phyloP scores from a whole-genome alignment of 35 echinoderm and acorn worm genomes.

The Holothuria glaberrima region DNA sequence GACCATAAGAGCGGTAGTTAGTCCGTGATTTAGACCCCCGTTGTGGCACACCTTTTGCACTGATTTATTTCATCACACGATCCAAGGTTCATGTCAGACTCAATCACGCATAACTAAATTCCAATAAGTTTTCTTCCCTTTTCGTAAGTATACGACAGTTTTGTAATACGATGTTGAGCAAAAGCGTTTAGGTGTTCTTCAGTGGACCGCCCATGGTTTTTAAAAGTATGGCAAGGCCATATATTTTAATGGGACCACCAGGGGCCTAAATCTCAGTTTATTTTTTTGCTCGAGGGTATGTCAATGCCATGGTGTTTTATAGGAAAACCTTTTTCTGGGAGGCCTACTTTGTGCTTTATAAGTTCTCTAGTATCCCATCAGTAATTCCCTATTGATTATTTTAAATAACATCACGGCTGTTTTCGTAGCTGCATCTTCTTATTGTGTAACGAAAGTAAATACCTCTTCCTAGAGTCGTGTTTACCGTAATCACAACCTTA shows the following conservation, averaged over 20 bases:
- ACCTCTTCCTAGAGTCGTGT: neutral
- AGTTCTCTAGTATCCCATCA: constrained; percentile 4
- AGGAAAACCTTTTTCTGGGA: neutral
- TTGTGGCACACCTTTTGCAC: constrained; percentile 35
- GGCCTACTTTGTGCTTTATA: neutral
- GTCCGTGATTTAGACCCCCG: constrained; percentile 34
- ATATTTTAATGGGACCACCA: constrained; percentile 14
- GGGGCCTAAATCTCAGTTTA: constrained; percentile 45
- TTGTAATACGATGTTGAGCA: neutral
- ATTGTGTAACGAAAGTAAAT: constrained; percentile 3
- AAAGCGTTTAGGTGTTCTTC: constrained; percentile 28
- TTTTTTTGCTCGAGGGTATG: constrained; percentile 44
- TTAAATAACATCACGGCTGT: constrained; percentile 54
- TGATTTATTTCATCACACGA: constrained; percentile 46
- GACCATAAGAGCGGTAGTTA: neutral
- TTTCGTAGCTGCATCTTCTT: constrained; percentile 29
- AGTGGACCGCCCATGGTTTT: constrained; percentile 36
- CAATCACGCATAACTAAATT: constrained; percentile 27
- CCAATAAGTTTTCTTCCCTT: constrained; percentile 32
- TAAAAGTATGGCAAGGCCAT: neutral
- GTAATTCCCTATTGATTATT: constrained; percentile 17
- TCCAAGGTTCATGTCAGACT: constrained; percentile 46
- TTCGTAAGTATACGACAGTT: constrained; percentile 12
- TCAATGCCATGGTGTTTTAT: constrained; percentile 17
- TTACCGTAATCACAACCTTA: constrained; percentile 35